Evolutionary conservation across 2,113 vertebrate species (phyloP), one percentile per base, ranked within the genome.

Genomic region (Todiramphus saurophagus): DNA sequence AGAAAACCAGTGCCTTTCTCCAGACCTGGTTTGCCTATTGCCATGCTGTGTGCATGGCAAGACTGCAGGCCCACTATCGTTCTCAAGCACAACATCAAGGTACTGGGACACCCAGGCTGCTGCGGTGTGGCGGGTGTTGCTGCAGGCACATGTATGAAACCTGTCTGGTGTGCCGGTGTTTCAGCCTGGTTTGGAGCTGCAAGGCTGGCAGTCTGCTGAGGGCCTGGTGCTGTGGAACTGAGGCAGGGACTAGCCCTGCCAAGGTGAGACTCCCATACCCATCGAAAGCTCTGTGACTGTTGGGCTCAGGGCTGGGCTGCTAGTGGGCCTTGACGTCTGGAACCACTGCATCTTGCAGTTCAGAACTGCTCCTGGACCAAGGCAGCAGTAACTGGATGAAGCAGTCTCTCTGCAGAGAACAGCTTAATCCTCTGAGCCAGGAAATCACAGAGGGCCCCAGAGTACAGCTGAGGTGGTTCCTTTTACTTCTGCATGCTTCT

Each of bases 111-210:
- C 1, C 1, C 15, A 10, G 31, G 62, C 74, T 20, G 55, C 33
- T 17, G 28, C 1, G 1, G 30, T 2, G 48, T 0, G 0, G 43
- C 0, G 0, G 35, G 8, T 1, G 3, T 23, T 55, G 56, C 35
- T 15, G 46, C 63, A 48, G 66, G 25, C 53, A 28, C 9, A 4
- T 1, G 20, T 2, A 4, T 17, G 3, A 1, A 55, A 14, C 27
- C 35, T 17, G 67, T 9, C 7, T 7, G 64, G 37, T 1, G 0
- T 3, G 5, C 3, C 31, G 10, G 70, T 19, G 28, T 21, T 31
- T 20, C 2, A 3, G n/a, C 33, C 31, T 5, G 0, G 5, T 7
- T 17, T 5, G 17, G 21, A 43, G 85, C 17, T 3, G 24, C 17
- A 11, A 0, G 2, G 33, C 28, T 3, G 6, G 48, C 18, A 10